Conservation (phyloP, 2,113 vertebrate species). For the Chamaea fasciata region DNA sequence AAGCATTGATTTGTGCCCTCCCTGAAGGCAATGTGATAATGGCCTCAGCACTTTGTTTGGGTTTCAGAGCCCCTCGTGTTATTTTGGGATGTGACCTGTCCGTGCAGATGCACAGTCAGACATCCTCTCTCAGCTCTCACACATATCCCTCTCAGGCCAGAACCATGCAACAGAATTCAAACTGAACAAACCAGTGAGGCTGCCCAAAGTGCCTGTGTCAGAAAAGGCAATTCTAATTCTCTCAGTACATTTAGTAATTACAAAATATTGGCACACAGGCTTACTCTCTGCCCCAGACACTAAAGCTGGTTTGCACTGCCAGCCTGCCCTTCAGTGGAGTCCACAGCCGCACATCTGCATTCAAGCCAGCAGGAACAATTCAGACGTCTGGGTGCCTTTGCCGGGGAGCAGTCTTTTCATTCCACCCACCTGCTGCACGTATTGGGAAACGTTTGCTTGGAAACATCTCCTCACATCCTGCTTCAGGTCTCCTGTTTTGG, state of each 20-base stretch:
- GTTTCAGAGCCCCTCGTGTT: neutral
- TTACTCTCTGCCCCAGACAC: rapidly evolving
- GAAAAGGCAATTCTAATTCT: too few relatives aligned
- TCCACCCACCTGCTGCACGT: neutral
- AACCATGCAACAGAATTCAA: neutral
- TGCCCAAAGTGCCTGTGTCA: neutral
- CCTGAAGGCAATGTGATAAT: neutral
- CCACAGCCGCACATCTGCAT: neutral
- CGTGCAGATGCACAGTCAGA: neutral
- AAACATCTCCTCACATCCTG: neutral
- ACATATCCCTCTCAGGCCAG: neutral
- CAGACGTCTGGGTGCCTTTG: rapidly evolving
- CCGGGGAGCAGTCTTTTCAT: neutral
- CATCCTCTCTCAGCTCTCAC: neutral
- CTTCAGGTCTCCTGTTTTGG: neutral
- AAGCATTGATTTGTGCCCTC: neutral
- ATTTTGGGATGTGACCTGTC: neutral
- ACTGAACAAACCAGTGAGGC: neutral
- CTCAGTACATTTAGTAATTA: neutral
- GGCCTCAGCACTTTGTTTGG: neutral
- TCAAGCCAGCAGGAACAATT: neutral
- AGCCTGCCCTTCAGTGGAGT: neutral
- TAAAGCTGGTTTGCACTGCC: neutral
- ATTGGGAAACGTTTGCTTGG: neutral
- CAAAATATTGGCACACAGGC: too few relatives aligned